These are phyloP conservation scores for Dynastes tityus DNA, from an alignment of 2,888 invertebrate genomes.

Conservation along the genomic window DNA sequence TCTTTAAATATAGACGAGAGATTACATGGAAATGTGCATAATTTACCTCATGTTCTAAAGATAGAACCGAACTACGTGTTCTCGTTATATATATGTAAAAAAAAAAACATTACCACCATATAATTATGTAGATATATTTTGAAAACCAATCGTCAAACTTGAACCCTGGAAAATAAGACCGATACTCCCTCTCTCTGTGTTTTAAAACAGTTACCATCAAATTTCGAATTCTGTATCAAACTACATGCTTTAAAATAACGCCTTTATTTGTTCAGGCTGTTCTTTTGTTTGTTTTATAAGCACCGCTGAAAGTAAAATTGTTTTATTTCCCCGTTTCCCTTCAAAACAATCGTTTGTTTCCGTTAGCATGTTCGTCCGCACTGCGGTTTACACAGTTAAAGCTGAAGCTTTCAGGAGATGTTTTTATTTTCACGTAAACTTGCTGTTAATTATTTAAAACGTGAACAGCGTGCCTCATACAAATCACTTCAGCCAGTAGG, in stretches of 20 bases:
- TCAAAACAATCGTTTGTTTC: constrained; percentile 3
- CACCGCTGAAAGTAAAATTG: constrained; percentile 20
- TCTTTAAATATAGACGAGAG: constrained; percentile 37
- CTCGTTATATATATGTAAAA: neutral
- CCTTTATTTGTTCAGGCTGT: constrained; percentile 29
- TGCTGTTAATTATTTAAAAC: constrained; percentile 3
- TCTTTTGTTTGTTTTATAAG: constrained; percentile 24
- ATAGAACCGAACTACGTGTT: neutral
- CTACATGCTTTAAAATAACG: constrained; percentile 26
- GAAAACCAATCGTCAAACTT: neutral
- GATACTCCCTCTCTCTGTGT: neutral
- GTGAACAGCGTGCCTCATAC: neutral
- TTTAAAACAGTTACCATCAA: neutral
- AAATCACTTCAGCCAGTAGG: constrained; percentile 25
- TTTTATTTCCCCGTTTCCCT: constrained; percentile 25
- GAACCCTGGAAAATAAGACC: neutral
- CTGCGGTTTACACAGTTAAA: neutral
- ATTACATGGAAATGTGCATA: constrained; percentile 37
- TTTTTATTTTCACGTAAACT: neutral
- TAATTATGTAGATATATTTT: too few relatives aligned
- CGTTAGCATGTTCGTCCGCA: constrained; percentile 2
- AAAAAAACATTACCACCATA: neutral
- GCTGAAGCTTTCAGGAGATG: constrained; percentile 4
- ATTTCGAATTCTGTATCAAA: neutral
- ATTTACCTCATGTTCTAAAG: constrained; percentile 28